These are phyloP conservation scores for Camponotus fellah DNA, from an alignment of 2,888 invertebrate genomes.

Conservation along the genomic window DNA sequence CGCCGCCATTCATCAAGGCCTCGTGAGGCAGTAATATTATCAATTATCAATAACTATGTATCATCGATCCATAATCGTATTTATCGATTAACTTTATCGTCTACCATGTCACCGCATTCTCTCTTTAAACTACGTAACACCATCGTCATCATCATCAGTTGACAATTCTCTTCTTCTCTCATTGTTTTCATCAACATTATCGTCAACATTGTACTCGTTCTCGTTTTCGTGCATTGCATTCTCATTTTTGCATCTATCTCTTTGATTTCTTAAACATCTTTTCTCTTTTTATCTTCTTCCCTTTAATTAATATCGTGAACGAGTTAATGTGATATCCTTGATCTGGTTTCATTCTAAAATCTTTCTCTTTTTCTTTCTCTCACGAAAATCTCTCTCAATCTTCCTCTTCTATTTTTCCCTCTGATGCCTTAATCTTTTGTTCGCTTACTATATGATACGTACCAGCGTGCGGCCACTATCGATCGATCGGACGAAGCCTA, in stretches of 20 bases:
- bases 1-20: constrained; percentile 84
- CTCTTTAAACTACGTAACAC: constrained; percentile 49
- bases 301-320: constrained; percentile 10
- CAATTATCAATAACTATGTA: constrained; percentile 80
- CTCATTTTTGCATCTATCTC: not conserved
- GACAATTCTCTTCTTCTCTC: constrained; percentile 26
- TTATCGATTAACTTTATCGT: constrained; percentile 68
- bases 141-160: constrained; percentile 32
- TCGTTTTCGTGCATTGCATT: not conserved
- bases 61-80: constrained; percentile 77
- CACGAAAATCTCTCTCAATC: constrained; percentile 36
- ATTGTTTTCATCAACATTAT: constrained; percentile 46
- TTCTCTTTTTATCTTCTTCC: not conserved
- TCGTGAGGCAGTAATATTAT: constrained; percentile 84
- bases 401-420: constrained; percentile 43
- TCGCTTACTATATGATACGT: constrained; percentile 65
- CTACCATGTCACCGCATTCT: constrained; percentile 56
- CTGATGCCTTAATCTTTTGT: constrained; percentile 66
- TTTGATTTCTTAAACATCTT: not conserved
- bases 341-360: not conserved
- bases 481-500: constrained; percentile 46
- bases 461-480: constrained; percentile 64
- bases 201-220: constrained; percentile 34
- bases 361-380: constrained; percentile 40
- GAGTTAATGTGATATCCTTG: constrained; percentile 16